These are phyloP conservation scores for Platyura marginata DNA, from an alignment of 1,140 invertebrate species.

Conservation along the genomic window DNA sequence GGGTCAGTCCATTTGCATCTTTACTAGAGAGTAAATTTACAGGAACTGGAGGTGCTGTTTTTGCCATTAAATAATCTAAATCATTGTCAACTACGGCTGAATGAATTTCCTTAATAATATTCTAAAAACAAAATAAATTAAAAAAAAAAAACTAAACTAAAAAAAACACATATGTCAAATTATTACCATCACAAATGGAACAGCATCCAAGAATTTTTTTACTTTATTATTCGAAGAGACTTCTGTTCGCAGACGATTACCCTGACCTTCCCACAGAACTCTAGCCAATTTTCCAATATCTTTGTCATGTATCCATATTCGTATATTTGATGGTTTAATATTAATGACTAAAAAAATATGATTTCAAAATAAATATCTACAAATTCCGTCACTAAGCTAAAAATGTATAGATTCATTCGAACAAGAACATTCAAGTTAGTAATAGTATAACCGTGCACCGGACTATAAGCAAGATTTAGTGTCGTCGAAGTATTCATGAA, in stretches of 20 bases:
- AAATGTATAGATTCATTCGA: too few relatives aligned
- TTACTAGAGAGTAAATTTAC: conserved; percentile 54
- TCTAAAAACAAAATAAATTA: conserved; percentile 28
- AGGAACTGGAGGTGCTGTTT: conserved; percentile 47
- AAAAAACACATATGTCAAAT: conserved; percentile 3
- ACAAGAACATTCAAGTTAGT: too few relatives aligned
- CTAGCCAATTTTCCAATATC: conserved; percentile 65
- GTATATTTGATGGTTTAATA: conserved; percentile 67
- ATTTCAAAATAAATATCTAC: too few relatives aligned
- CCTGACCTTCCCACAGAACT: conserved; percentile 75
- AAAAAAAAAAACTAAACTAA: background rate
- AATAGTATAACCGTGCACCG: too few relatives aligned
- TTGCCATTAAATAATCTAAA: conserved; percentile 44
- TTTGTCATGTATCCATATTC: conserved; percentile 82
- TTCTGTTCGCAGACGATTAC: conserved; percentile 55
- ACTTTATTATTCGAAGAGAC: conserved; percentile 66
- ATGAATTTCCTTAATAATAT: conserved; percentile 66
- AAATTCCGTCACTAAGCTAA: too few relatives aligned
- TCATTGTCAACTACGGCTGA: conserved; percentile 55
- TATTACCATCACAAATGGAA: conserved; percentile 72
- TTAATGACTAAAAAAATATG: too few relatives aligned
- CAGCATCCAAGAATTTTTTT: conserved; percentile 61
- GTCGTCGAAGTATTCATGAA: too few relatives aligned
- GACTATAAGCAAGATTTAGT: too few relatives aligned
- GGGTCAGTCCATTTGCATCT: conserved; percentile 59